phyloP scores from a whole-genome alignment of 1,140 invertebrate genomes.

The Drosophila jambulina region DNA sequence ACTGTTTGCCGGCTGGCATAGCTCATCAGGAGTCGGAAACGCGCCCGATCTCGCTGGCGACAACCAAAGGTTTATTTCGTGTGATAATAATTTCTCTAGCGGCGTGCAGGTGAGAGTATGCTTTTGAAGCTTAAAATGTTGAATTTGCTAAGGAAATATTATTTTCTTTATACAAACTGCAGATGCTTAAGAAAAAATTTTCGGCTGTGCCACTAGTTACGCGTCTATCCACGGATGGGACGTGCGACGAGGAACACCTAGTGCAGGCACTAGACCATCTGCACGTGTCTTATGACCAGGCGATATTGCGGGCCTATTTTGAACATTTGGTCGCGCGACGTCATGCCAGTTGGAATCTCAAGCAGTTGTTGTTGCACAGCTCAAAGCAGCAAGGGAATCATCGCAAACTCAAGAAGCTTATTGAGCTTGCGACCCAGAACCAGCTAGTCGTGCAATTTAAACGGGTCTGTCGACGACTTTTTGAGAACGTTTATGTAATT shows the following conservation, averaged over 20 bases:
- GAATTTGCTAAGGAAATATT: not conserved
- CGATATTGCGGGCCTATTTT: conserved; percentile 65
- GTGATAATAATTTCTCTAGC: conserved; percentile 72
- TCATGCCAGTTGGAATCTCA: conserved; percentile 44
- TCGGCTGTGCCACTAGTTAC: conserved; percentile 62
- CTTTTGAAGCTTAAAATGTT: not conserved
- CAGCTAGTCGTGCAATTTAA: conserved; percentile 76
- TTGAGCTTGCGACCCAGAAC: conserved; percentile 63
- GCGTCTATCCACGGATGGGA: conserved; percentile 64
- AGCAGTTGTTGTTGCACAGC: conserved; percentile 66
- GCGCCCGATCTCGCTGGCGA: conserved; percentile 29
- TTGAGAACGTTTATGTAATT: not conserved
- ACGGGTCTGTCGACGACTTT: conserved; percentile 41
- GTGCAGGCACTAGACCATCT: conserved; percentile 80
- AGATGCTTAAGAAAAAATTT: conserved; percentile 74
- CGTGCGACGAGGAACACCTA: conserved; percentile 71
- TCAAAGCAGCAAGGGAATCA: conserved; percentile 79
- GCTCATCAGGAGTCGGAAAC: conserved; percentile 9
- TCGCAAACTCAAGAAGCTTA: conserved; percentile 72
- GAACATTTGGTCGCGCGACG: conserved; percentile 25
- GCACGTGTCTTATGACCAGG: conserved; percentile 70
- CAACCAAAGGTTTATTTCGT: conserved; percentile 74
- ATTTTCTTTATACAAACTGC: not conserved
- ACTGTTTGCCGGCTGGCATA: conserved; percentile 57
- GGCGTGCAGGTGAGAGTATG: conserved; percentile 53